These are phyloP conservation scores for Etheostoma cragini DNA, from an alignment of 2,113 vertebrate species.

Conservation along the genomic window DNA sequence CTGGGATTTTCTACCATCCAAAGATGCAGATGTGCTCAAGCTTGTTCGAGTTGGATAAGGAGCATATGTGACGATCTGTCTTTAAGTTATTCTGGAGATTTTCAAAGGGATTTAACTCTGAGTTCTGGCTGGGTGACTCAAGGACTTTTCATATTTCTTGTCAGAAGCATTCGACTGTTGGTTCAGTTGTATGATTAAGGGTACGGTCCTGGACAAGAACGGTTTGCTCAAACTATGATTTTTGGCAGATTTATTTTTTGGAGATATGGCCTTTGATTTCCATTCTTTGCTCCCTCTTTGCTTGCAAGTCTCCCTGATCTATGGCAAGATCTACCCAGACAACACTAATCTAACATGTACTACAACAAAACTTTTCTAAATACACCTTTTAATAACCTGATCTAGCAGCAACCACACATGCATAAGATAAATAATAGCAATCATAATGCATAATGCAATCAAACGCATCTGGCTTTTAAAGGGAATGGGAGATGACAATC, in stretches of 20 bases:
- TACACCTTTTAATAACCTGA: too few species aligned
- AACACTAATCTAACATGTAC: too few species aligned
- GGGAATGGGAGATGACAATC: too few species aligned
- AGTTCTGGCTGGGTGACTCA: constrained; percentile 42
- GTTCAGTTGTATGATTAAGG: constrained; percentile 26
- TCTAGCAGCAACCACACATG: too few species aligned
- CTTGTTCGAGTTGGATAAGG: constrained; percentile 32
- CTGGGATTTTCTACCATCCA: constrained; percentile 26
- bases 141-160: constrained; percentile 49
- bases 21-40: constrained; percentile 57
- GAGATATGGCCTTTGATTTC: background rate
- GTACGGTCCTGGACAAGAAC: constrained; percentile 15
- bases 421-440: too few species aligned
- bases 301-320: background rate
- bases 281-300: background rate
- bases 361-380: too few species aligned
- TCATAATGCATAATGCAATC: too few species aligned
- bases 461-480: too few species aligned
- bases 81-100: constrained; percentile 58
- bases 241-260: background rate
- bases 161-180: constrained; percentile 39
- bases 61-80: constrained; percentile 52
- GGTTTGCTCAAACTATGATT: background rate
- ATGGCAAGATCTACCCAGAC: background rate
- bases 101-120: constrained; percentile 51